Evolutionary conservation across 53 echinoderm and acorn worm species (phyloP).

Genomic region (Crossaster papposus): DNA sequence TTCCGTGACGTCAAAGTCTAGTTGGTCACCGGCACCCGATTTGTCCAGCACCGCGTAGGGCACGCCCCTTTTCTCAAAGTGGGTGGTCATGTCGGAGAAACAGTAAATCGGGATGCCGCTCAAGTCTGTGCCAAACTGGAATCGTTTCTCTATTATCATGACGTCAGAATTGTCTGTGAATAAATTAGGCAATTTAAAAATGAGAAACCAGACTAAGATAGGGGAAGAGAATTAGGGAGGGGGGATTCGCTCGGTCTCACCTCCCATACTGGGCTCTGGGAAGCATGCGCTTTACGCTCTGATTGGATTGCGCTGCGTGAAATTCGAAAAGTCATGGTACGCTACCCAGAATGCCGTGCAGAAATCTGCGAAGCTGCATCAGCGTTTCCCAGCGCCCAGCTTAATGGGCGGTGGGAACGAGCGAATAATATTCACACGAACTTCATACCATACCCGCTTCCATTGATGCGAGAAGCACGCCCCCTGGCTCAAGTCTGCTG

Average conservation of each 20-base stretch:
- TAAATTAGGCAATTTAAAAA: neutral
- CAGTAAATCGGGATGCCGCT: neutral
- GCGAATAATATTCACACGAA: neutral
- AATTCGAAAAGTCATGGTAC: neutral
- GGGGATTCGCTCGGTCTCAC: no score
- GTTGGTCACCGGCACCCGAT: neutral
- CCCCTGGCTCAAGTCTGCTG: slow-evolving; percentile 59
- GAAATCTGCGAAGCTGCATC: neutral
- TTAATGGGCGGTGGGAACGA: no score
- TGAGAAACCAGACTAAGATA: no score
- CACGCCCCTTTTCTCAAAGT: neutral
- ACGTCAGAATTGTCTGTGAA: slow-evolving; percentile 2
- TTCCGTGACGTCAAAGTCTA: slow-evolving; percentile 11
- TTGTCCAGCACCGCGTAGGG: neutral
- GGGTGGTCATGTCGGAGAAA: no score
- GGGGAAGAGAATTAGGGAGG: neutral
- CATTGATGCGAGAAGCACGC: slow-evolving; percentile 48
- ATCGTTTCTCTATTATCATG: neutral
- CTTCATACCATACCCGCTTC: slow-evolving; percentile 74
- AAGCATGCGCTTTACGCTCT: no score
- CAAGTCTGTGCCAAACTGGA: neutral
- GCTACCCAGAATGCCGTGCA: neutral
- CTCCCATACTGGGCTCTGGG: no score
- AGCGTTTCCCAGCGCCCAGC: neutral
- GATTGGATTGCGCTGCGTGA: no score